Percentiles rank a stretch among this genome's conserved stretches.
Evolutionary conservation across 1,140 invertebrate species (phyloP).

Genomic region (Drosophila bocqueti): DNA sequence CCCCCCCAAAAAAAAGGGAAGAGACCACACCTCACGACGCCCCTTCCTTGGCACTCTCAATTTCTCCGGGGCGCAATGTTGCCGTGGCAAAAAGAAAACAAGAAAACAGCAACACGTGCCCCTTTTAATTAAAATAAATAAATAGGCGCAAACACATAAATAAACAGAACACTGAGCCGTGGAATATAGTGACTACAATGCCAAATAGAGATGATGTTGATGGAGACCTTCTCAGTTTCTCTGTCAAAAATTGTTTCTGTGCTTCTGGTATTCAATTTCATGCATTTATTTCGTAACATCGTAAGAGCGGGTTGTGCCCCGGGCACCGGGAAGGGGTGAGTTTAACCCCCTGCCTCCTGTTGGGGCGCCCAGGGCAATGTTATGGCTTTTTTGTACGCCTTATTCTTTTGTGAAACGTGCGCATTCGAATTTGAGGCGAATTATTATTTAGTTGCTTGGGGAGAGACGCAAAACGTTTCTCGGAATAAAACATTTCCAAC

Average conservation of each 20-base stretch:
- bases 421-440: constrained; percentile 78
- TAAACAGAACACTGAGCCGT: constrained; percentile 42
- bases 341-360: constrained; percentile 2
- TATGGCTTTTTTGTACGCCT: constrained; percentile 44
- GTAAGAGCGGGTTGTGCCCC: constrained; percentile 49
- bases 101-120: constrained; percentile 80
- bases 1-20: not conserved
- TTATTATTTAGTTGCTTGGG: constrained; percentile 64
- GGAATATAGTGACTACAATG: constrained; percentile 38
- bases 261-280: constrained; percentile 72
- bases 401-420: constrained; percentile 74
- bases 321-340: constrained; percentile 17
- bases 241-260: constrained; percentile 59
- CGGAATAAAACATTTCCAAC: constrained; percentile 58
- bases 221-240: constrained; percentile 48
- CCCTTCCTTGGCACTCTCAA: constrained; percentile 8
- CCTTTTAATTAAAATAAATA: constrained; percentile 83
- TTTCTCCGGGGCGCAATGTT: constrained; percentile 51
- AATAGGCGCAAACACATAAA: constrained; percentile 72
- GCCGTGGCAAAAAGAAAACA: constrained; percentile 69
- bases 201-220: constrained; percentile 52
- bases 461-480: constrained; percentile 36
- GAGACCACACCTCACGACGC: constrained; percentile 22
- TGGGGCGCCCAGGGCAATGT: constrained; percentile 52
- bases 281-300: constrained; percentile 59